A percentile compares a stretch with the other conserved stretches of the same genome.
phyloP scores from a whole-genome alignment of 1,140 invertebrate species.

The Vanessa atalanta region DNA sequence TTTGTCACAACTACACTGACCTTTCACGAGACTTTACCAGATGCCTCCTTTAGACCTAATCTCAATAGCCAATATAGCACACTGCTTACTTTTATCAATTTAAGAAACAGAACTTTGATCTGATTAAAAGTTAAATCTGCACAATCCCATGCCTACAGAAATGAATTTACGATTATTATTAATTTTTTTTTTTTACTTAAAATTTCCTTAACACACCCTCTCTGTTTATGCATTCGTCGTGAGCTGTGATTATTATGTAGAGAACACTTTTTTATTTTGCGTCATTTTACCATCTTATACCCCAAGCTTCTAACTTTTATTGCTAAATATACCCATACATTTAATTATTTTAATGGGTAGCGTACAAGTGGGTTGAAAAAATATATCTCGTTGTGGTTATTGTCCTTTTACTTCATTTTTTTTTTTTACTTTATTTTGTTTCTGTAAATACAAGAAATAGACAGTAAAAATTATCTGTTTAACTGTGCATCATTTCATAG shows the following conservation, averaged over 20 bases:
- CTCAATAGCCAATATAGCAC: constrained; percentile 51
- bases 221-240: constrained; percentile 31
- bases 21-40: constrained; percentile 33
- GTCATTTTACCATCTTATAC: constrained; percentile 28
- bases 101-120: neutral
- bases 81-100: constrained; percentile 53
- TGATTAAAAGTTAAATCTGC: constrained; percentile 42
- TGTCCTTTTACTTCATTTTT: constrained; percentile 51
- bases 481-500: constrained; percentile 85
- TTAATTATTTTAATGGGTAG: constrained; percentile 20
- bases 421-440: constrained; percentile 62
- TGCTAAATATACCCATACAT: constrained; percentile 40
- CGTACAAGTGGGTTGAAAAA: neutral
- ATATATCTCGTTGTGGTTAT: constrained; percentile 26
- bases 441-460: constrained; percentile 79
- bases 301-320: constrained; percentile 47
- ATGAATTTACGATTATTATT: constrained; percentile 2
- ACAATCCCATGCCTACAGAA: constrained; percentile 28
- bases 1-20: constrained; percentile 36
- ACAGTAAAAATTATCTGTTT: constrained; percentile 84
- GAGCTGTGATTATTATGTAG: constrained; percentile 35
- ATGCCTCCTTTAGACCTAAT: constrained; percentile 15
- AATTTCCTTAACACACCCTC: constrained; percentile 18
- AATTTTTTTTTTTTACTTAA: neutral
- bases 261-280: constrained; percentile 39